A percentile compares a stretch with the other conserved stretches of the same genome.
Conservation (phyloP, 2,888 invertebrate species). For the Caenorhabditis sp. region DNA sequence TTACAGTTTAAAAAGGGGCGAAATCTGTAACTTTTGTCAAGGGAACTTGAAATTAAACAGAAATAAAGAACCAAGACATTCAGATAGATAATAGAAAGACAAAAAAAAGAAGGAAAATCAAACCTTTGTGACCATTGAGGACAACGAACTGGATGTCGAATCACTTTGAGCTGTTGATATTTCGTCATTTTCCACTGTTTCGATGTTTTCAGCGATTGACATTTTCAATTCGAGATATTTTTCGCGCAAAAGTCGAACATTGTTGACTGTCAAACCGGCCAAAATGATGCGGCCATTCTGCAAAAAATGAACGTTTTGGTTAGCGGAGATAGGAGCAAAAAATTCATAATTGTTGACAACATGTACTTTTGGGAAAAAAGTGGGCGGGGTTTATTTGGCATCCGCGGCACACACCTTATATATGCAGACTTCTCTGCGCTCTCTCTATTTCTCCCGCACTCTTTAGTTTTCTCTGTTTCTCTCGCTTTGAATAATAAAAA, state of each 20-base stretch:
- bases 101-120: not conserved
- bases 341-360: not conserved
- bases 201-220: not conserved
- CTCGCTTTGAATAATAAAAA: no score
- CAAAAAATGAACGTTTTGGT: not conserved
- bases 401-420: no score
- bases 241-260: slow-evolving; percentile 13
- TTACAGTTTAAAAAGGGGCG: no score
- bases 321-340: not conserved
- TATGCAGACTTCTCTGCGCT: no score
- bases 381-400: no score
- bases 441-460: no score
- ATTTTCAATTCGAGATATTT: slow-evolving; percentile 21
- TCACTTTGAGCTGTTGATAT: not conserved
- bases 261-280: slow-evolving; percentile 28
- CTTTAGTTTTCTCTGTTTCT: no score
- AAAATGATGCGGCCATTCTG: slow-evolving; percentile 32
- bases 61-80: no score
- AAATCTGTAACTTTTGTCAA: no score
- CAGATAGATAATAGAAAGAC: no score
- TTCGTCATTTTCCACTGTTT: not conserved
- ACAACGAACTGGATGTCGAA: not conserved
- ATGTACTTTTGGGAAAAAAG: not conserved
- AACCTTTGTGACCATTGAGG: not conserved
- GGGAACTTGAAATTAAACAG: no score